Base-by-base conservation (phyloP, 1,140 invertebrate species). In the Octopus bimaculoides region DNA sequence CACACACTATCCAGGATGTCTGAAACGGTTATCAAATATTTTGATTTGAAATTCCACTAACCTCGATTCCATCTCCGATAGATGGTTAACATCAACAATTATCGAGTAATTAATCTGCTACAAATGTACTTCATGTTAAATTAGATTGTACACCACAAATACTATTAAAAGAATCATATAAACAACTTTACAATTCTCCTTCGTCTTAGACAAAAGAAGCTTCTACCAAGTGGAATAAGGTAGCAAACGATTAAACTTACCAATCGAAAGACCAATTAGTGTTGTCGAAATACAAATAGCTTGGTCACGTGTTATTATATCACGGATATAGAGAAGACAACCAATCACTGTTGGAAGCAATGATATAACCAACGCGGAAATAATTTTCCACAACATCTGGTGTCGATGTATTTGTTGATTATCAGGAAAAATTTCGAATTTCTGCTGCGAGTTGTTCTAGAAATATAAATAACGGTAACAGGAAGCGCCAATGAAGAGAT, bases 261-360 rank as follows among this genome's bases (percentile, higher is more conserved):
- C 66, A 20, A 8, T 14, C 26, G 77, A 78, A 17, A 78, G 54
- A 17, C 77, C 54, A 55, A 78, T 41, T n/a, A 78, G 4, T 10
- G 77, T 78, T 4, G 61, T 5, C 5, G 54, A 54, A 61, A 78
- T 20, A 41, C 14, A n/a, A 5, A 66, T 52, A 14, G 77, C 54
- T 78, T 78, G 77, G 54, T 61, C n/a, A n/a, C 77, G 14, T 7
- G 54, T 78, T 20, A 78, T 56, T 54, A 10, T 20, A 20, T 17
- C n/a, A 4, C 54, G 20, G 12, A 61, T 61, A 55, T 78, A 78
- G 9, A 78, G 61, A 12, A 78, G 8, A 26, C 53, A n/a, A 9
- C 20, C 56, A 5, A 78, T 9, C 9, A 78, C n/a, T 8, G 26
- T n/a, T 4, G 77, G 77, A 2, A 78, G 77, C 55, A 78, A 66